phyloP scores from a whole-genome alignment of 1,140 invertebrate species.

The Zaprionus ghesquierei region DNA sequence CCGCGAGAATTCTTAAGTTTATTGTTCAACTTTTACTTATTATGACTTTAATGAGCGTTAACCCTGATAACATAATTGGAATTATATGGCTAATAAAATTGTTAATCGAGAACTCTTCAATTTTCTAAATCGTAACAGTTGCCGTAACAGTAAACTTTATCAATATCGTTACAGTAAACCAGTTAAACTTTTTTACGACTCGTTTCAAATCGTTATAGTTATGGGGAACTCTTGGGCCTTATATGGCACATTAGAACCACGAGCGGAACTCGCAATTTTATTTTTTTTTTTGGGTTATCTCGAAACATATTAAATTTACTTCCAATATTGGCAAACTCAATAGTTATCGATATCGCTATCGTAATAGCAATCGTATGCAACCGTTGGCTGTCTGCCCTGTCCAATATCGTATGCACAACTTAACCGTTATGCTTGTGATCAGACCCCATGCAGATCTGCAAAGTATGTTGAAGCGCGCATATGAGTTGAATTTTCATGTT shows the following conservation, averaged over 20 bases:
- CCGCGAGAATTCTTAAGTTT: too few species aligned
- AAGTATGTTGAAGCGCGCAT: background rate
- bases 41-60: too few species aligned
- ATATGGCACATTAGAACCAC: background rate
- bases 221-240: background rate
- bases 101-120: too few species aligned
- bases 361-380: background rate
- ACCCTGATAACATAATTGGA: too few species aligned
- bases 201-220: background rate
- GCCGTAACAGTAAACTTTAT: background rate
- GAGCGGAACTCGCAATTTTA: too few species aligned
- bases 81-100: too few species aligned
- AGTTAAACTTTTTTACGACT: background rate
- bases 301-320: background rate
- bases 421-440: background rate
- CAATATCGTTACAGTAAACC: background rate
- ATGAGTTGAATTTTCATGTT: background rate
- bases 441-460: background rate
- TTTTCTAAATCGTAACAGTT: too few species aligned
- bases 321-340: background rate
- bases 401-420: background rate
- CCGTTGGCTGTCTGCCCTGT: background rate
- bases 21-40: too few species aligned
- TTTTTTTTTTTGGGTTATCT: too few species aligned
- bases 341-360: background rate